Conservation (phyloP, 37 sponge, comb jelly and placozoan species). For the Chondrosia reniformis region DNA sequence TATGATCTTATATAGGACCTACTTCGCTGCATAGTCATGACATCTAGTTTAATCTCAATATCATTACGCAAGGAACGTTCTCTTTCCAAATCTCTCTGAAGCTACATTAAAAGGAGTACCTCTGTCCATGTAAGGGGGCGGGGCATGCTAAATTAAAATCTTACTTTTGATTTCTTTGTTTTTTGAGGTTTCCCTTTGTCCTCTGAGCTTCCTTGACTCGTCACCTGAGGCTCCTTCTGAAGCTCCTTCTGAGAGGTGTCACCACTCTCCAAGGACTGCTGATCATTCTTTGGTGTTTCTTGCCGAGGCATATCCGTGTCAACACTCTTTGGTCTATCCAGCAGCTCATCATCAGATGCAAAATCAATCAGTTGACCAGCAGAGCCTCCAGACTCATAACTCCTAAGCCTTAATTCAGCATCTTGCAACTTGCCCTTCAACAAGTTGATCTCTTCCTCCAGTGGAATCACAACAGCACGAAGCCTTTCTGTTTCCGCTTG, state of each 20-base stretch:
- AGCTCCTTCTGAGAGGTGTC: not conserved
- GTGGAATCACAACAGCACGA: conserved; percentile 58
- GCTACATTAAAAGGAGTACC: no score
- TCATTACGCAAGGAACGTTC: conserved; percentile 16
- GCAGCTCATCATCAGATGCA: not conserved
- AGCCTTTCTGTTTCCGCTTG: conserved; percentile 52
- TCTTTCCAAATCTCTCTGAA: not conserved
- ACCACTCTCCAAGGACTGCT: not conserved
- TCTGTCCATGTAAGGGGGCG: no score
- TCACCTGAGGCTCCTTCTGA: not conserved
- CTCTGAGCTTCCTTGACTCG: not conserved
- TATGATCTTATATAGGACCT: not conserved
- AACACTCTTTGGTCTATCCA: not conserved
- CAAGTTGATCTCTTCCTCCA: conserved; percentile 42
- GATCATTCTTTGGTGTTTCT: not conserved
- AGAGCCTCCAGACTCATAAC: not conserved
- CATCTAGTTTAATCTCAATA: conserved; percentile 22
- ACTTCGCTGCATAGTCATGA: conserved; percentile 17
- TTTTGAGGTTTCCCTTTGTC: not conserved
- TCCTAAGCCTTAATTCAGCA: conserved; percentile 31
- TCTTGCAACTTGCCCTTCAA: conserved; percentile 19
- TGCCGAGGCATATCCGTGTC: not conserved
- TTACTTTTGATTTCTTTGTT: conserved; percentile 10
- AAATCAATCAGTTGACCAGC: conserved; percentile 9
- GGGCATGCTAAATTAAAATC: no score